Percentiles rank a stretch among this genome's conserved stretches.
Conservation (phyloP, 2,888 invertebrate genomes). For the Yponomeuta malinellus region DNA sequence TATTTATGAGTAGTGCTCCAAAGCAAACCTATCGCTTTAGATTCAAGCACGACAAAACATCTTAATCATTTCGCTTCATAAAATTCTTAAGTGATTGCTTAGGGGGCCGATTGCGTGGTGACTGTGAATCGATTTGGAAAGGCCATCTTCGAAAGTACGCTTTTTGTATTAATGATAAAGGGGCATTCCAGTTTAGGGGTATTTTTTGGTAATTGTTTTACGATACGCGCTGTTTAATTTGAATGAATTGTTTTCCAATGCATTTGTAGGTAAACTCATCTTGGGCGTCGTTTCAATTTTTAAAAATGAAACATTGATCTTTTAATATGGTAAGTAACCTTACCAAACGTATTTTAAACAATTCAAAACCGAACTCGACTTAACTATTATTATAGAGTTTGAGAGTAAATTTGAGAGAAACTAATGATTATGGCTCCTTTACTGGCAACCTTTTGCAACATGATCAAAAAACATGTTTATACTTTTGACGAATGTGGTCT, state of each 20-base stretch:
- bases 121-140: constrained; percentile 63
- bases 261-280: constrained; percentile 6
- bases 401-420: too few species aligned
- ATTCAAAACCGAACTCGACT: too few species aligned
- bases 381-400: too few species aligned
- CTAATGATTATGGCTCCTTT: too few species aligned
- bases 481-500: too few species aligned
- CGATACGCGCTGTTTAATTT: constrained; percentile 9
- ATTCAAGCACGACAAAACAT: constrained; percentile 63
- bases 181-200: constrained; percentile 20
- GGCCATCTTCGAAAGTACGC: constrained; percentile 62
- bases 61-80: constrained; percentile 74
- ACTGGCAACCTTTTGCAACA: too few species aligned
- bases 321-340: too few species aligned
- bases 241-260: constrained; percentile 20
- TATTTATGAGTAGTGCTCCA: background rate
- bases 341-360: too few species aligned
- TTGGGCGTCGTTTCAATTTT: too few species aligned
- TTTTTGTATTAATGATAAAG: constrained; percentile 17
- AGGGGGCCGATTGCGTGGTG: constrained; percentile 57
- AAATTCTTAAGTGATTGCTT: constrained; percentile 73
- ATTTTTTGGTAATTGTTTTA: constrained; percentile 1
- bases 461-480: too few species aligned
- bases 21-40: constrained; percentile 42
- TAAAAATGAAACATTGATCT: too few species aligned